Conservation (phyloP, 2,113 vertebrate genomes). For the Lepus americanus region DNA sequence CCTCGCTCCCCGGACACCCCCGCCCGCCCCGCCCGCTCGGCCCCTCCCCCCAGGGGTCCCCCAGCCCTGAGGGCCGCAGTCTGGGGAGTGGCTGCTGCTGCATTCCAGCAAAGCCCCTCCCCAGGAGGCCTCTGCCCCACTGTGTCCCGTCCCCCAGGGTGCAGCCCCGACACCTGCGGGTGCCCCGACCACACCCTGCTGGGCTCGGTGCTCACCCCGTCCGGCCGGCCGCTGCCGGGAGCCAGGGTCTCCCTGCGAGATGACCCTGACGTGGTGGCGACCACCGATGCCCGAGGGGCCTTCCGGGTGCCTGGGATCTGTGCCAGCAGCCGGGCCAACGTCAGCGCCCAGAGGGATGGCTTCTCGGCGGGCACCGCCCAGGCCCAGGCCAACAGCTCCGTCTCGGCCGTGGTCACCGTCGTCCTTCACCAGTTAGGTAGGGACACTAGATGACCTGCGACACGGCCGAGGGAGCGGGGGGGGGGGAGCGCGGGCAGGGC, state of each 20-base stretch:
- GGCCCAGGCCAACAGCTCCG: constrained; percentile 87
- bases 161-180: constrained; percentile 86
- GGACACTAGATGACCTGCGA: too few species aligned
- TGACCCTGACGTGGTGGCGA: constrained; percentile 83
- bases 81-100: neutral
- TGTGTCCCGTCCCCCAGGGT: constrained; percentile 81
- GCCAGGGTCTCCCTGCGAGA: constrained; percentile 88
- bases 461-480: too few species aligned
- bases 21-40: neutral
- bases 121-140: neutral
- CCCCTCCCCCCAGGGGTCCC: neutral
- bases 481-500: too few species aligned
- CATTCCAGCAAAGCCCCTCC: neutral
- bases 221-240: constrained; percentile 86
- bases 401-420: constrained; percentile 85
- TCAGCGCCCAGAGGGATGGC: constrained; percentile 90
- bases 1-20: neutral
- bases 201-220: constrained; percentile 87
- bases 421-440: constrained; percentile 91
- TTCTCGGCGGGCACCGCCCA: constrained; percentile 86
- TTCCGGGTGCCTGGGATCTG: constrained; percentile 90
- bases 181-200: constrained; percentile 89
- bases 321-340: constrained; percentile 70
- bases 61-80: neutral
- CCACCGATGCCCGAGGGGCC: constrained; percentile 87